Percentiles rank a stretch among this genome's conserved stretches.
phyloP scores from a whole-genome alignment of 2,113 vertebrate genomes.

The Leptodactylus fuscus region DNA sequence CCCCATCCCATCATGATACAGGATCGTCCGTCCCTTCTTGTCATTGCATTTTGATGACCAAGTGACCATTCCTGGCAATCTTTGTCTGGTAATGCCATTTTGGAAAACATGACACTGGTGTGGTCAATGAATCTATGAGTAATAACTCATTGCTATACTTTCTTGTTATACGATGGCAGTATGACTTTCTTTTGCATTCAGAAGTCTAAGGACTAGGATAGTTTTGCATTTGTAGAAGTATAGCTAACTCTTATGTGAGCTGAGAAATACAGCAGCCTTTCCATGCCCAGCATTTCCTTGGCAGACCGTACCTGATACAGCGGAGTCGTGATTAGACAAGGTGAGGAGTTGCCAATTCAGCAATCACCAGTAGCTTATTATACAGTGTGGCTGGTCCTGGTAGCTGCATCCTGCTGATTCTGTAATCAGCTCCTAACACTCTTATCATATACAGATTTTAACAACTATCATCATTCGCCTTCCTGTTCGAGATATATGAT shows the following conservation, averaged over 20 bases:
- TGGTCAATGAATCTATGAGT: not conserved
- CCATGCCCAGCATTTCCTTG: not conserved
- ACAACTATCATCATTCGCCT: not conserved
- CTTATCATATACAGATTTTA: slow-evolving; percentile 23
- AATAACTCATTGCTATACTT: not conserved
- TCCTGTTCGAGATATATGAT: not conserved
- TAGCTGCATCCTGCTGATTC: slow-evolving; percentile 13
- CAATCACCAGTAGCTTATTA: slow-evolving; percentile 34
- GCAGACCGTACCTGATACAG: slow-evolving; percentile 17
- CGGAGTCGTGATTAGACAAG: not conserved
- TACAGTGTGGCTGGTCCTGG: not conserved
- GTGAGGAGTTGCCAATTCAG: slow-evolving; percentile 29
- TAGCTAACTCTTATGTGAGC: not conserved
- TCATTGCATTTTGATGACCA: not conserved
- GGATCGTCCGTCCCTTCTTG: no score
- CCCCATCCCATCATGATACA: no score
- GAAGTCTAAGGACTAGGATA: not conserved
- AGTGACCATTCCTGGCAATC: not conserved
- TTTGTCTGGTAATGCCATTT: not conserved
- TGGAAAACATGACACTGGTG: not conserved
- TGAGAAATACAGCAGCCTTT: not conserved
- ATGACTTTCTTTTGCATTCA: not conserved
- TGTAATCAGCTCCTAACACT: slow-evolving; percentile 18
- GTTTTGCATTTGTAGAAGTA: not conserved
- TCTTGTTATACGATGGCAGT: not conserved